phyloP scores from a whole-genome alignment of 2,113 vertebrate species.

The Strix aluco region DNA sequence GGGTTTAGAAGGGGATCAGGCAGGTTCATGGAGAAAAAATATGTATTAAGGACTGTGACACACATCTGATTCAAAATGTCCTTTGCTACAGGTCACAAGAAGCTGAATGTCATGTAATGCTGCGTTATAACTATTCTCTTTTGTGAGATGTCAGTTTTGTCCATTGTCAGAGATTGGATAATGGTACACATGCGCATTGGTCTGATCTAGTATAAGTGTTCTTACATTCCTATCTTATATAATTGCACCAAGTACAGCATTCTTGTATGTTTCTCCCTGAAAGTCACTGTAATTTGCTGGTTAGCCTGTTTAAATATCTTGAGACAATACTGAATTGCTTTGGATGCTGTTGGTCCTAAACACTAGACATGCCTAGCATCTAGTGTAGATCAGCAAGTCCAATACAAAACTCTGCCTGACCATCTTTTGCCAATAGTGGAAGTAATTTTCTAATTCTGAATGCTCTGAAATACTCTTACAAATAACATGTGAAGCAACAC shows the following conservation, averaged over 20 bases:
- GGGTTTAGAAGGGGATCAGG: neutral
- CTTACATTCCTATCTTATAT: neutral
- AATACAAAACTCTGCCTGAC: neutral
- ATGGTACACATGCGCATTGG: neutral
- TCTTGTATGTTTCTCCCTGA: neutral
- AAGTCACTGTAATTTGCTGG: neutral
- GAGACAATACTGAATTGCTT: neutral
- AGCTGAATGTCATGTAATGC: neutral
- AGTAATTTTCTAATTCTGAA: neutral
- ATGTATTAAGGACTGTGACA: neutral
- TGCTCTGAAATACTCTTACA: neutral
- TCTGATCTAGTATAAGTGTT: neutral
- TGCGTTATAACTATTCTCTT: neutral
- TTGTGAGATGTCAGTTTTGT: neutral
- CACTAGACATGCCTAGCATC: neutral
- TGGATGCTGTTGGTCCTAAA: neutral
- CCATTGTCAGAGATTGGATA: neutral
- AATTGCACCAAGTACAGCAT: neutral
- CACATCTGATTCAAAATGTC: rapidly evolving
- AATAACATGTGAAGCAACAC: neutral
- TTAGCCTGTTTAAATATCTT: neutral
- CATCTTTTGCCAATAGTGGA: neutral
- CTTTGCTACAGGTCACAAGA: neutral
- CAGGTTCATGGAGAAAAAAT: neutral
- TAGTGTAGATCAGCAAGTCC: neutral